phyloP scores from a whole-genome alignment of 2,888 invertebrate genomes.

The Apamea sordens region DNA sequence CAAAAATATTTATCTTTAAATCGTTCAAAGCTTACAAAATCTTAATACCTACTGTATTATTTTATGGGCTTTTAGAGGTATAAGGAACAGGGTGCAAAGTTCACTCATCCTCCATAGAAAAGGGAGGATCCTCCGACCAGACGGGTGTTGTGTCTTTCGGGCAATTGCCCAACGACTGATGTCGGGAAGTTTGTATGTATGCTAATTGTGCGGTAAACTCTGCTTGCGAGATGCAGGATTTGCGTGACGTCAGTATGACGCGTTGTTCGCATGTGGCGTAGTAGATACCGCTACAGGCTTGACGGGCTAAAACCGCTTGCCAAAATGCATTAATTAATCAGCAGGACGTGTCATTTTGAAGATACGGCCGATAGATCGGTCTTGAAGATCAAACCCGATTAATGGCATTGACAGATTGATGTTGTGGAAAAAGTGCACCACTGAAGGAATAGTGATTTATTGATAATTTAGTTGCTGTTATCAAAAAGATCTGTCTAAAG shows the following conservation, averaged over 20 bases:
- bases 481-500: background rate
- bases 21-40: background rate
- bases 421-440: background rate
- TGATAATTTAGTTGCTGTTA: background rate
- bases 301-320: background rate
- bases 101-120: no score
- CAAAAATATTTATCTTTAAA: background rate
- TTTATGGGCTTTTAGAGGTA: no score
- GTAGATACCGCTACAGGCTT: no score
- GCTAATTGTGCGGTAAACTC: no score
- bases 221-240: no score
- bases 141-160: no score
- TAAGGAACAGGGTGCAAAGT: no score
- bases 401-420: constrained; percentile 3
- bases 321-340: constrained; percentile 11
- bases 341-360: background rate
- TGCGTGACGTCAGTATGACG: no score
- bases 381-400: constrained; percentile 5
- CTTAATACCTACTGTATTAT: background rate
- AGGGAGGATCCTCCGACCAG: no score
- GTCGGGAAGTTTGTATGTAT: no score
- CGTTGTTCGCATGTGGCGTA: no score
- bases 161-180: no score
- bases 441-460: background rate
- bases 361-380: background rate